A percentile compares a stretch with the other conserved stretches of the same genome.
Conservation (phyloP, 1,140 invertebrate species). For the Akabosia matsudoensis region DNA sequence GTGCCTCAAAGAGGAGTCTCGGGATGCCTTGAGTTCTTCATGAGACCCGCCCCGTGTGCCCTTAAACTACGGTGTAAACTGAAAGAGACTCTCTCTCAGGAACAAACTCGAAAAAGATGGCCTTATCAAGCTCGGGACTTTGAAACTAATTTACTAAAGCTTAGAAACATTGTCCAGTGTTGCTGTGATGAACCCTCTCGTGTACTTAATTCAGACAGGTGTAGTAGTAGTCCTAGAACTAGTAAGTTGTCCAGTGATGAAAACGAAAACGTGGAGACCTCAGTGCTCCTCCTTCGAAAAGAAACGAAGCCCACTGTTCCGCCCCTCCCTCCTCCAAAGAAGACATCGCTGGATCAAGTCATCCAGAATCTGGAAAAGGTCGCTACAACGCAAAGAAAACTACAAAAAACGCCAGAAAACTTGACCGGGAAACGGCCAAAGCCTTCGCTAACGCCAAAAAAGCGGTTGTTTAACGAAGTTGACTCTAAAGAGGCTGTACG, state of each 20-base stretch:
- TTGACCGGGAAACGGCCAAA: not conserved
- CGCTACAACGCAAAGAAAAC: not conserved
- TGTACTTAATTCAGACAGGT: constrained; percentile 10
- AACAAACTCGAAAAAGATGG: constrained; percentile 12
- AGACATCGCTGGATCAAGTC: not conserved
- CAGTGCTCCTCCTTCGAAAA: not conserved
- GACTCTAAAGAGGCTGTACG: constrained; percentile 26
- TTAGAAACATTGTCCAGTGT: constrained; percentile 20
- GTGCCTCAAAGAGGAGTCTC: constrained; percentile 67
- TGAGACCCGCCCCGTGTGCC: constrained; percentile 50
- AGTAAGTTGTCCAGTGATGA: not conserved
- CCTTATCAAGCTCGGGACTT: not conserved
- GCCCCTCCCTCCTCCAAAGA: not conserved
- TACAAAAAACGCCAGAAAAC: not conserved
- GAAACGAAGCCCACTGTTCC: not conserved
- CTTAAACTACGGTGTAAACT: constrained; percentile 27
- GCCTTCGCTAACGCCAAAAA: constrained; percentile 8
- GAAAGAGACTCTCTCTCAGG: not conserved
- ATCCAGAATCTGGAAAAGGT: not conserved
- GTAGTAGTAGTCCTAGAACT: not conserved
- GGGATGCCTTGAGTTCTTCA: constrained; percentile 69
- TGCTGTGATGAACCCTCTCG: constrained; percentile 15
- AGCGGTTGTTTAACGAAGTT: constrained; percentile 27
- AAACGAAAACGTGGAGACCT: not conserved
- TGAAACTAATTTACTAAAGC: not conserved